phyloP scores from a whole-genome alignment of 1,140 invertebrate genomes.

The Coenobita brevimanus region DNA sequence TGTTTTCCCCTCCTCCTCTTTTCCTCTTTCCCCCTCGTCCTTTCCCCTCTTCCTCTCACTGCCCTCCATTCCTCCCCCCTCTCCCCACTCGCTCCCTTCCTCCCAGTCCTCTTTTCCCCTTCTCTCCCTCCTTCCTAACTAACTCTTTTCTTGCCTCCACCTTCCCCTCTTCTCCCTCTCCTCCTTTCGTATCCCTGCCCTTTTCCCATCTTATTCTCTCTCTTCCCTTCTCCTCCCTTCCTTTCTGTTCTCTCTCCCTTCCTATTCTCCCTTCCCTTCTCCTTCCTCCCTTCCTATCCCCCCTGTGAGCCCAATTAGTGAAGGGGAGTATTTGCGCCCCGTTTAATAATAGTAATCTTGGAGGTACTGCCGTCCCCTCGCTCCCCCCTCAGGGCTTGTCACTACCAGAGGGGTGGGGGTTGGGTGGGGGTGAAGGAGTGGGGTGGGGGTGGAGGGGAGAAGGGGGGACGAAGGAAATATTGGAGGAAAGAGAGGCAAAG shows the following conservation, averaged over 20 bases:
- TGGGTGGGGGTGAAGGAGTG: no score
- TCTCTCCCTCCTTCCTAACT: no score
- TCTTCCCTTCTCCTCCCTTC: neutral
- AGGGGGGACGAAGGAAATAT: no score
- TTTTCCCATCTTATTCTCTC: neutral
- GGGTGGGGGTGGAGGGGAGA: no score
- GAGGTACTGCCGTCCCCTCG: constrained; percentile 4
- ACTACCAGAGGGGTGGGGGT: constrained; percentile 2
- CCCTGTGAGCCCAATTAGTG: constrained; percentile 10
- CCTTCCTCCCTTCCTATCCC: neutral
- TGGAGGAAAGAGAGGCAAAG: no score
- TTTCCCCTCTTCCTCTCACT: neutral
- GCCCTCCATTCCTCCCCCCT: no score
- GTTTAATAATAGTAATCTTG: constrained; percentile 37
- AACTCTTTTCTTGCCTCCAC: neutral
- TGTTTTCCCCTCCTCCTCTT: no score
- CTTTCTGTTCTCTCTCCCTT: neutral
- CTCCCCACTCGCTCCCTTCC: neutral
- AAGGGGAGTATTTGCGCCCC: constrained; percentile 18
- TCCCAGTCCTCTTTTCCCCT: neutral
- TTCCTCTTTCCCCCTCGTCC: no score
- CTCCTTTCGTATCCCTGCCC: neutral
- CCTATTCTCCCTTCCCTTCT: neutral
- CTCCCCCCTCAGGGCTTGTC: constrained; percentile 18
- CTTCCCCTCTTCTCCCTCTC: neutral